Conservation (phyloP, 2,888 invertebrate species). For the Lasioglossum leucozonium region DNA sequence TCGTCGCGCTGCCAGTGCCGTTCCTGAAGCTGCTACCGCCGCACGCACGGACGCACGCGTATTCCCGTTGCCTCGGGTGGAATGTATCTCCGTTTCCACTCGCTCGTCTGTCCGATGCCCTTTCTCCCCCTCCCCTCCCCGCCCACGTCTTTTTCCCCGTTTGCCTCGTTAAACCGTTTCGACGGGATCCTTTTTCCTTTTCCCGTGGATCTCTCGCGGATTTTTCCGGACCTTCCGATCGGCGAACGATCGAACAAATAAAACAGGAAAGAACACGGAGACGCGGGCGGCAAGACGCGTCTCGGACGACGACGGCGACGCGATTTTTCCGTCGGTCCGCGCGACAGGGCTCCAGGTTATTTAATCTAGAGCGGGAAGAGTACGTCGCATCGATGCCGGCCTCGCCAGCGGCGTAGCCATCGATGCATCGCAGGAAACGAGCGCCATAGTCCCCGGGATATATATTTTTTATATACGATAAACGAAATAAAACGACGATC, state of each 20-base stretch:
- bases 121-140: neutral
- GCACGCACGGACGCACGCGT: slow-evolving; percentile 53
- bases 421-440: slow-evolving; percentile 36
- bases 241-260: neutral
- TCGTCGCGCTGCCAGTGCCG: neutral
- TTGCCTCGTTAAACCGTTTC: slow-evolving; percentile 50
- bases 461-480: slow-evolving; percentile 67
- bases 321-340: neutral
- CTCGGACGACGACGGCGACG: neutral
- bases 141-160: slow-evolving; percentile 12
- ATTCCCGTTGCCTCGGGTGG: slow-evolving; percentile 52
- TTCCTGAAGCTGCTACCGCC: neutral
- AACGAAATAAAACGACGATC: slow-evolving; percentile 74
- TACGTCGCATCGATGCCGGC: slow-evolving; percentile 18
- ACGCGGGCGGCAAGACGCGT: no score
- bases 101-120: slow-evolving; percentile 25
- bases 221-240: slow-evolving; percentile 2
- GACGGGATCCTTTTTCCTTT: slow-evolving; percentile 21
- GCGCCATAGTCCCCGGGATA: slow-evolving; percentile 24
- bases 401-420: slow-evolving; percentile 26
- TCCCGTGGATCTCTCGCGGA: neutral
- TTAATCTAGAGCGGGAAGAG: no score
- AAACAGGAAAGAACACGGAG: neutral
- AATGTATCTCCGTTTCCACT: slow-evolving; percentile 46
- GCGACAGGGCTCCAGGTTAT: neutral